Base-by-base conservation (phyloP, 2,113 vertebrate genomes). In the Pogona vitticeps region DNA sequence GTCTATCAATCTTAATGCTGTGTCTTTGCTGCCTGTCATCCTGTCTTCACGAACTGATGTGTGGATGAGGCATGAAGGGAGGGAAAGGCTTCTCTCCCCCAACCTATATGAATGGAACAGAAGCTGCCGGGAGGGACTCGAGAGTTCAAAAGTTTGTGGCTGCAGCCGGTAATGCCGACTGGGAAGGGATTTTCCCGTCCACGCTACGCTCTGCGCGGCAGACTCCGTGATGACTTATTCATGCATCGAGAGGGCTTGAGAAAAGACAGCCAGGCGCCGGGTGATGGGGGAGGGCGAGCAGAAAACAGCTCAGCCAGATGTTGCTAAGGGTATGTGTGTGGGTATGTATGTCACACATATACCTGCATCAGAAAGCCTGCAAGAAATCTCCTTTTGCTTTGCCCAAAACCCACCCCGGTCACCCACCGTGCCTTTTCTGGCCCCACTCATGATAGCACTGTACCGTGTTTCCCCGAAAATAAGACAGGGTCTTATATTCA, bases 181-280 rank as follows among this genome's bases (percentile, higher is more conserved):
- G 26, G 52, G 21, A 38, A 13, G 33, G 15, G 13, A 15, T 73
- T 89, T 70, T 59, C 70, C 36, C 77, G 2, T 10, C 26, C 9
- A 12, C 84, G 0, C 81, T 73, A 65, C 72, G 0, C 23, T 70
- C 89, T 84, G 80, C 77, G 77, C 81, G 92, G 89, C 1, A 52
- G 87, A 82, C 87, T 75, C 86, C 40, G 21, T 72, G 83, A 80
- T 71, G 80, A 90, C 88, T 94, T 92, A 89, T 91, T 93, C 87
- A 92, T 87, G 56, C 83, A 68, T 20, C 85, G 85, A 82, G 88
- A 90, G 88, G 0, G 0, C 83, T 72, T 68, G 88, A n/a, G 28
- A 2, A 68, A 26, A 3, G 36, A 42, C 38, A 85, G 72, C 88
- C 72, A 63, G 84, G n/a, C 33, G 85, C 91, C 83, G 86, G 65